Conservation (phyloP, 2,797 vertebrate genomes). For the Gymnopithys bicolor region DNA sequence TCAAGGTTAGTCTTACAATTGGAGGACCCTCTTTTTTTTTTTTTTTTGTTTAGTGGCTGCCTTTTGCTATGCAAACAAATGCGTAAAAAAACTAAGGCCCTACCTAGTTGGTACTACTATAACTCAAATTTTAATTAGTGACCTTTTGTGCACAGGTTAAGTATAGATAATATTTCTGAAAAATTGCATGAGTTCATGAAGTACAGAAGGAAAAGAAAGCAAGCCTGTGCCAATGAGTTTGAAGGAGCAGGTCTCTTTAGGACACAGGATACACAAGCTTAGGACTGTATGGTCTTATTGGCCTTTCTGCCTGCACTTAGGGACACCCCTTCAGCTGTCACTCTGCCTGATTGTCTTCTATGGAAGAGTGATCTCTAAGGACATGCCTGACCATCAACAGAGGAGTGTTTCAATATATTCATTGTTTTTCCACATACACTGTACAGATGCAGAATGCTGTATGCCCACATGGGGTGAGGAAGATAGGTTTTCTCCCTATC, state of each 20-base stretch:
- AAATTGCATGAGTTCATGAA: background rate
- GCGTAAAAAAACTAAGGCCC: background rate
- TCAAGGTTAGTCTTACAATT: background rate
- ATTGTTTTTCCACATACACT: background rate
- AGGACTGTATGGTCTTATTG: background rate
- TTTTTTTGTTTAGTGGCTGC: background rate
- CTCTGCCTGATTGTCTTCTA: background rate
- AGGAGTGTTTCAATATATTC: background rate
- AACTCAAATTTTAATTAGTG: background rate
- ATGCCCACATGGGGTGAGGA: background rate
- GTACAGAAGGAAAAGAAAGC: background rate
- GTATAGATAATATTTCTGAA: background rate
- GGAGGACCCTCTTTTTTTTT: background rate
- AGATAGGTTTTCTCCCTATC: background rate
- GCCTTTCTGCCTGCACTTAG: background rate
- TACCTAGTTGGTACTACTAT: background rate
- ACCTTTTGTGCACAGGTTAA: background rate
- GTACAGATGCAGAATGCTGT: background rate
- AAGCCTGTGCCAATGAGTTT: background rate
- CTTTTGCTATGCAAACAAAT: background rate
- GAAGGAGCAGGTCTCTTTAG: background rate
- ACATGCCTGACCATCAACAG: background rate
- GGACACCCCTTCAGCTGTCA: background rate
- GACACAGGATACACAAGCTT: background rate
- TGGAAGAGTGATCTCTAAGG: background rate